These are phyloP conservation scores for Odontesthes bonariensis DNA, from an alignment of 2,113 vertebrate species.

Conservation along the genomic window DNA sequence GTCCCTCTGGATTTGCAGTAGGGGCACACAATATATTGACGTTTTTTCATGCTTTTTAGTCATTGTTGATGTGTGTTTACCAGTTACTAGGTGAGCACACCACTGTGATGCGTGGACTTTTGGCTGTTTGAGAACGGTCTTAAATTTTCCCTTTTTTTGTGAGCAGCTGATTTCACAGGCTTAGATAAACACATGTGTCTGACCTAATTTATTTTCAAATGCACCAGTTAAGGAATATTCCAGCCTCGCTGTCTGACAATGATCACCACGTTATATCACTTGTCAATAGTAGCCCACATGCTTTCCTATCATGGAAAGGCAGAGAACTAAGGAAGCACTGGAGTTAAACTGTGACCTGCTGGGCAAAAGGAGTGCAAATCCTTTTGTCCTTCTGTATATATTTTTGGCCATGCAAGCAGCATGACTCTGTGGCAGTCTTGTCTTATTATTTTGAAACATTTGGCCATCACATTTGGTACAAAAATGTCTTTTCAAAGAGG, in stretches of 20 bases:
- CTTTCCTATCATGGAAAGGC: neutral
- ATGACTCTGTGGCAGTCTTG: neutral
- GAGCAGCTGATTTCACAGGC: constrained; percentile 56
- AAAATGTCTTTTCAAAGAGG: neutral
- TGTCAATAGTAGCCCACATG: constrained; percentile 11
- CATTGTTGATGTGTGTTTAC: constrained; percentile 78
- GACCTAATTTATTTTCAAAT: constrained; percentile 35
- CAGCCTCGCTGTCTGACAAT: constrained; percentile 18
- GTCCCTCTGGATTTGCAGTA: constrained; percentile 29
- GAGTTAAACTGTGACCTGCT: constrained; percentile 12
- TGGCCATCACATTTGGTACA: neutral
- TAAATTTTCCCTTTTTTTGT: constrained; percentile 61
- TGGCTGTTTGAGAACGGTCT: constrained; percentile 67
- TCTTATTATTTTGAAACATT: neutral
- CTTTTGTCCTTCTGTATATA: neutral
- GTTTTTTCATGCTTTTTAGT: constrained; percentile 56
- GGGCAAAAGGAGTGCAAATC: constrained; percentile 10
- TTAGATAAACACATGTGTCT: constrained; percentile 55
- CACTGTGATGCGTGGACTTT: constrained; percentile 66
- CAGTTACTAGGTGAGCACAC: constrained; percentile 77
- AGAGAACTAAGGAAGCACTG: constrained; percentile 15
- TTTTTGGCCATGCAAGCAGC: neutral
- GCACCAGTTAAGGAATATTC: constrained; percentile 10
- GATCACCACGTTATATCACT: constrained; percentile 13
- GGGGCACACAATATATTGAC: constrained; percentile 35